Evolutionary conservation across 2,797 vertebrate species (phyloP).

Genomic region (Myotis pilosus): DNA sequence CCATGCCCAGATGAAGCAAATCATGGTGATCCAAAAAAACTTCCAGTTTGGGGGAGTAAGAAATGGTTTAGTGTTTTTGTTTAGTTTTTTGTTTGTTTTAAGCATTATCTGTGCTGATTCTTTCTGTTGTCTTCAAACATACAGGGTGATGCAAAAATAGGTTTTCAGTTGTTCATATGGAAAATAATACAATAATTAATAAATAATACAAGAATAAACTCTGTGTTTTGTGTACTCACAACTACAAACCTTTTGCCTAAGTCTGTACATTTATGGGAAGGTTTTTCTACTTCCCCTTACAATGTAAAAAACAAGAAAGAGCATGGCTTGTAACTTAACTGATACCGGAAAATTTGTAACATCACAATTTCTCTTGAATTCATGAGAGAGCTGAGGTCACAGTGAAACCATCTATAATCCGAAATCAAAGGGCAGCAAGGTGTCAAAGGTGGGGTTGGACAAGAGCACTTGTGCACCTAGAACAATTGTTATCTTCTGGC

Average conservation of each 20-base stretch:
- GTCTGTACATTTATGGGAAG: not conserved
- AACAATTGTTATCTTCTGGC: not conserved
- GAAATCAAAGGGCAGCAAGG: not conserved
- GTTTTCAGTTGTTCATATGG: not conserved
- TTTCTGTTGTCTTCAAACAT: not conserved
- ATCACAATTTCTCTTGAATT: not conserved
- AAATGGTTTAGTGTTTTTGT: not conserved
- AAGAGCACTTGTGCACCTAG: not conserved
- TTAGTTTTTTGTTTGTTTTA: not conserved
- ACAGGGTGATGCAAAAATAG: not conserved
- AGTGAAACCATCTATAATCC: not conserved
- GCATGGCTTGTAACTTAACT: not conserved
- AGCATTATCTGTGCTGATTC: not conserved
- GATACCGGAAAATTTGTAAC: not conserved
- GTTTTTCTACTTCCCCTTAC: not conserved
- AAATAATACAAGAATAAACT: not conserved
- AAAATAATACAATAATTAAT: not conserved
- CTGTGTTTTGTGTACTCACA: not conserved
- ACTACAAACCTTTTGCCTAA: not conserved
- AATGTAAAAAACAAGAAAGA: not conserved
- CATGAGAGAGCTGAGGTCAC: not conserved
- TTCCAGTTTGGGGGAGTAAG: not conserved
- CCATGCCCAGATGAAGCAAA: not conserved
- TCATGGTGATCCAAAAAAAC: not conserved
- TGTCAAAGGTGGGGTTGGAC: fast-evolving